These are phyloP conservation scores for Paedocypris micromegethes DNA, from an alignment of 2,797 vertebrate genomes.

Conservation along the genomic window DNA sequence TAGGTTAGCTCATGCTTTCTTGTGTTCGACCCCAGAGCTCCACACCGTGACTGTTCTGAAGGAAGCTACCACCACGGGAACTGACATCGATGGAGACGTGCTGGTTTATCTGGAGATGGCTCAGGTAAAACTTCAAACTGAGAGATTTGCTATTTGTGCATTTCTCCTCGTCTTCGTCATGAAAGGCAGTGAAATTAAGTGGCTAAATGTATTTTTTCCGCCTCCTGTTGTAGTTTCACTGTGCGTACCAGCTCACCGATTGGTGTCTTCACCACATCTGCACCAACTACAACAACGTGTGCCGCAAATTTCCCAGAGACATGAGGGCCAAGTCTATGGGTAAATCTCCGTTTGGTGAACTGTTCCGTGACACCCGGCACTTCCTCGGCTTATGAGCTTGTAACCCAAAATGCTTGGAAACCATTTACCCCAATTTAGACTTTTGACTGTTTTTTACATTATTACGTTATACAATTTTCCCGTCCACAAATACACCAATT, in stretches of 20 bases:
- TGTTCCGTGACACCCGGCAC: no score
- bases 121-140: slow-evolving; percentile 52
- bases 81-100: slow-evolving; percentile 67
- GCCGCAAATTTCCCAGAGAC: slow-evolving; percentile 67
- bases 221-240: slow-evolving; percentile 58
- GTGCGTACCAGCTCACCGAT: slow-evolving; percentile 60
- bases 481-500: no score
- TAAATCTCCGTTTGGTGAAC: slow-evolving; percentile 31
- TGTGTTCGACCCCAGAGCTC: slow-evolving; percentile 56
- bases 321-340: slow-evolving; percentile 67
- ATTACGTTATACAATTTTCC: no score
- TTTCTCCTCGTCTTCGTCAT: no score
- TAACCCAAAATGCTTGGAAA: no score
- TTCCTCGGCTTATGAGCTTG: no score
- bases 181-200: no score
- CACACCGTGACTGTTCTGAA: slow-evolving; percentile 61
- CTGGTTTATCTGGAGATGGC: slow-evolving; percentile 67
- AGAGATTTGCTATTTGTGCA: background rate
- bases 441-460: no score
- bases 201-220: background rate
- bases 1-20: background rate
- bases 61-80: slow-evolving; percentile 52
- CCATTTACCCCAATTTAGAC: no score
- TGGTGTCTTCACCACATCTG: slow-evolving; percentile 73
- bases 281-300: slow-evolving; percentile 72